Evolutionary conservation across 2,888 invertebrate genomes (phyloP), one percentile per base, ranked within the genome.

Genomic region (Argynnis bischoffii): DNA sequence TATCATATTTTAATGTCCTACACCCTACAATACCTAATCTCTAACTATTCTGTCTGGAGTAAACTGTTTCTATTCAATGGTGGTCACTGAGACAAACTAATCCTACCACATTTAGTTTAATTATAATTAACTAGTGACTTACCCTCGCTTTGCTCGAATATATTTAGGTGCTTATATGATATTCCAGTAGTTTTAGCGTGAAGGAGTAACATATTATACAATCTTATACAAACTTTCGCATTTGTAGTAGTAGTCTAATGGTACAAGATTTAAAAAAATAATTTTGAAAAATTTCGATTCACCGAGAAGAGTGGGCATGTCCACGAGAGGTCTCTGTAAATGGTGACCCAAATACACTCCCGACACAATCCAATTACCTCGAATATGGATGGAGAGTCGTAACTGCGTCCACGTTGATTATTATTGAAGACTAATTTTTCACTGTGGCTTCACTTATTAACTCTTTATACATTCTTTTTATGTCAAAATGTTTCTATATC

Each of bases 341-440:
- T 83, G 81, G 75, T 80, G 86, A 87, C 87, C 88, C 81, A 86
- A 82, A 88, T 88, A 86, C 82, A 80, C 77, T 76, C 78, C 75
- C 77, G 78, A 78, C 83, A 74, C 71, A 84, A 88, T 86, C 84
- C 85, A 85, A 86, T 87, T 88, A 87, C 82, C 78, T 78, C 80
- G 77, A 79, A 80, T 82, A 80, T 78, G 77, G 76, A 75, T 73
- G 73, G 70, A 72, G 76, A 76, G 76, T 72, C 75, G 76, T 78
- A 75, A 74, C 78, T 74, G 71, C 76, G 73, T 73, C 74, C 68
- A 74, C 72, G 74, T 73, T 72, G 70, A 73, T 74, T 74, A 72
- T 74, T 73, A 73, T 72, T 74, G 74, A 74, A 73, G 73, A 69
- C 69, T 60, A 66, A 66, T 54, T 66, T 60, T 55, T 48, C 48